These are phyloP conservation scores for Pluvialis apricaria DNA, from an alignment of 2,113 vertebrate species.

Conservation along the genomic window DNA sequence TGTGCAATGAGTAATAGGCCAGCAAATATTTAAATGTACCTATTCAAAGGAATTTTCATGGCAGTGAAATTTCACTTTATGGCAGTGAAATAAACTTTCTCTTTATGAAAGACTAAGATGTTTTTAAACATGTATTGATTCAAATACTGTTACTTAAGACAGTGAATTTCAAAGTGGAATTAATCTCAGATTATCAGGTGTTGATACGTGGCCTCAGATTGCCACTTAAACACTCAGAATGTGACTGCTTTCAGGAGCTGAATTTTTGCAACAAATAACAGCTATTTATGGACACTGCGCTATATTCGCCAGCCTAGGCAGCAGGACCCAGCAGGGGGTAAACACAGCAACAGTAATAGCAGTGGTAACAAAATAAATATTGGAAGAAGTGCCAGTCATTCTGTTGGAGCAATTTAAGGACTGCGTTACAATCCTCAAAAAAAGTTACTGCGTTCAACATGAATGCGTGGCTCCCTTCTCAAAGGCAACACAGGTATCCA, in stretches of 20 bases:
- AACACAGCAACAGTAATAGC: neutral
- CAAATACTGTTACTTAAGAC: neutral
- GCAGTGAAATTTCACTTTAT: neutral
- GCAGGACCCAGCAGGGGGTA: neutral
- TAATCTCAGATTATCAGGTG: neutral
- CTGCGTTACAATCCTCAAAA: neutral
- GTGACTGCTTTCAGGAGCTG: neutral
- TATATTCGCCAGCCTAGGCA: neutral
- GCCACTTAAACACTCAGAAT: neutral
- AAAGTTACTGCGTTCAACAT: fast-evolving
- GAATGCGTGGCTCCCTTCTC: neutral
- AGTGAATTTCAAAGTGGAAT: neutral
- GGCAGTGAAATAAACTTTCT: neutral
- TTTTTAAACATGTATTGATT: neutral
- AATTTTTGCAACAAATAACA: neutral
- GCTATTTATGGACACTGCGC: neutral
- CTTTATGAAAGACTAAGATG: neutral
- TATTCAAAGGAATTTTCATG: neutral
- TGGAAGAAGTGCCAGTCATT: neutral
- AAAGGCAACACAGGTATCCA: neutral
- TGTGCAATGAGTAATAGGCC: neutral
- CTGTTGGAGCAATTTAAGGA: neutral
- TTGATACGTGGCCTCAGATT: neutral
- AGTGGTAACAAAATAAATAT: neutral
- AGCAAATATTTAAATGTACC: neutral